These are phyloP conservation scores for Dicaeum eximium DNA, from an alignment of 2,113 vertebrate species.

Conservation along the genomic window DNA sequence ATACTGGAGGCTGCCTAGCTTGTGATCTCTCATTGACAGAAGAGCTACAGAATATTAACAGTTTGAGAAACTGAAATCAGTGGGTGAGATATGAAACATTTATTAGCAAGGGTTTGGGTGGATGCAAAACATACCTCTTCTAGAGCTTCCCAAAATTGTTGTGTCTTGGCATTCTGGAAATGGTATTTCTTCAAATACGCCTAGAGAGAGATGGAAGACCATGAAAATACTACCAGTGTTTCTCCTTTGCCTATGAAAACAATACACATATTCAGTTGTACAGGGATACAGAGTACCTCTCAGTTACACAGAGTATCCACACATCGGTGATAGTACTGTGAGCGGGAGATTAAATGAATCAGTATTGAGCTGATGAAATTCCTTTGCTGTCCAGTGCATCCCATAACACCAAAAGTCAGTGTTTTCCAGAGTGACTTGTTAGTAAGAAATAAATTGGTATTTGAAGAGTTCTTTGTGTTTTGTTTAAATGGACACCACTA, in stretches of 20 bases:
- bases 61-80: neutral
- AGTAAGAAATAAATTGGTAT: neutral
- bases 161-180: slow-evolving; percentile 88
- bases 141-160: slow-evolving; percentile 87
- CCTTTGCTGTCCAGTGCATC: neutral
- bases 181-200: slow-evolving; percentile 74
- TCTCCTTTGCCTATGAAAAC: neutral
- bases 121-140: slow-evolving; percentile 69
- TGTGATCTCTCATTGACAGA: neutral
- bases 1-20: neutral
- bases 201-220: slow-evolving; percentile 68
- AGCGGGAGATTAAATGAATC: neutral
- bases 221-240: neutral
- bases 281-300: neutral
- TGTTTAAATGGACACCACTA: neutral
- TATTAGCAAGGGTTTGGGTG: neutral
- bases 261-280: neutral
- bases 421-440: neutral
- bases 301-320: neutral
- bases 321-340: accelerated
- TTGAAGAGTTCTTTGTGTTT: neutral
- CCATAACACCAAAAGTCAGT: accelerated
- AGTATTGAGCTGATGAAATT: neutral
- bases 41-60: neutral
- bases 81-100: neutral